Conservation (phyloP, 2,888 invertebrate species). For the Sympetrum striolatum region DNA sequence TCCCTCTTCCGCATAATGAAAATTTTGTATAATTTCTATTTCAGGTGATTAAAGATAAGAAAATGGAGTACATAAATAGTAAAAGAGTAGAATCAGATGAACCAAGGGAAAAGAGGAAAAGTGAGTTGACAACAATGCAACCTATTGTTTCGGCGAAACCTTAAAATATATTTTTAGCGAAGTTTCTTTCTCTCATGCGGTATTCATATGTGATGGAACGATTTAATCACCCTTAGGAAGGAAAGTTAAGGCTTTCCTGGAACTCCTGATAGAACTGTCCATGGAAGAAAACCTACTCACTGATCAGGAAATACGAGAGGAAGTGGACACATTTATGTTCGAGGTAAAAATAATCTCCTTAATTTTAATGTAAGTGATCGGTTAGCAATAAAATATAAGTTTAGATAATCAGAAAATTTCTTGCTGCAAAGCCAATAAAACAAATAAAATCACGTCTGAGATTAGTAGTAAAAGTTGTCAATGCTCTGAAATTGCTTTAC, state of each 20-base stretch:
- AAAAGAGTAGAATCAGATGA: background rate
- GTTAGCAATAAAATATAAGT: no score
- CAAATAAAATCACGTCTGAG: no score
- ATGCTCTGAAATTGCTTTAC: no score
- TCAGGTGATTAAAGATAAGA: conserved; percentile 6
- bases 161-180: background rate
- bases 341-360: background rate
- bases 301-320: background rate
- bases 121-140: background rate
- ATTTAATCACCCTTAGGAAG: background rate
- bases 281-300: background rate
- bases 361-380: no score
- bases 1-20: no score
- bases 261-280: background rate
- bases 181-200: background rate
- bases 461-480: no score
- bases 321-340: conserved; percentile 1
- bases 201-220: no score
- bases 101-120: background rate
- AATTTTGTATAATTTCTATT: background rate
- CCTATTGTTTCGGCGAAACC: background rate
- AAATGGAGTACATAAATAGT: conserved; percentile 5
- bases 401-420: no score
- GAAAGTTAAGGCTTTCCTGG: background rate
- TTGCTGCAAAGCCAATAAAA: no score